Evolutionary conservation across 2,797 vertebrate species (phyloP).

Genomic region (Serranus cabrilla): DNA sequence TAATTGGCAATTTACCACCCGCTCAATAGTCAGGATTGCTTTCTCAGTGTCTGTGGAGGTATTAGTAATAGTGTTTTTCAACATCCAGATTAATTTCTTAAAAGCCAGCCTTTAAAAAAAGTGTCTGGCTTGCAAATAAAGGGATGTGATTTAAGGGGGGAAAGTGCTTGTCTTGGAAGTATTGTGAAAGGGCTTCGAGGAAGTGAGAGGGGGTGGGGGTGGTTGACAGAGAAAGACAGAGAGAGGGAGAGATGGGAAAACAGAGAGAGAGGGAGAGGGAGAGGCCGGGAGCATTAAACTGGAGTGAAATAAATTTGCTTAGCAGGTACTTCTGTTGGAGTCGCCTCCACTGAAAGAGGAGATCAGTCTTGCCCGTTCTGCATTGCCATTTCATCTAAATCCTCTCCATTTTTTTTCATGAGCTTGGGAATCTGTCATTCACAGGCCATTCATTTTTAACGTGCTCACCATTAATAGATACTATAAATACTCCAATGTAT

Average conservation of each 20-base stretch:
- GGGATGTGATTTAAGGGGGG: constrained; percentile 69
- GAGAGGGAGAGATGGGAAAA: constrained; percentile 11
- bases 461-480: constrained; percentile 51
- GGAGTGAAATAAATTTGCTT: constrained; percentile 76
- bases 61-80: constrained; percentile 67
- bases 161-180: constrained; percentile 63
- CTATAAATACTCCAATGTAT: constrained; percentile 44
- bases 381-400: constrained; percentile 65
- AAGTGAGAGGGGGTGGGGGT: constrained; percentile 20
- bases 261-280: constrained; percentile 2
- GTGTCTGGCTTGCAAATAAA: constrained; percentile 72
- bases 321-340: constrained; percentile 72
- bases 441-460: constrained; percentile 62
- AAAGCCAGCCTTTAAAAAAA: constrained; percentile 66
- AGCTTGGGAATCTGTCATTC: constrained; percentile 61
- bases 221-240: background rate
- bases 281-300: constrained; percentile 62
- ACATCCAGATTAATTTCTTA: constrained; percentile 78
- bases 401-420: constrained; percentile 46
- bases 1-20: constrained; percentile 83
- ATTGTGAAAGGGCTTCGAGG: constrained; percentile 62
- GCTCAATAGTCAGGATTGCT: constrained; percentile 66
- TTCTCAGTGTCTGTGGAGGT: constrained; percentile 58
- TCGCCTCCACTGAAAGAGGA: constrained; percentile 66
- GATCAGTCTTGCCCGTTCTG: constrained; percentile 67